Evolutionary conservation across 1,140 invertebrate species (phyloP).

Genomic region (Agrypnia vestita): DNA sequence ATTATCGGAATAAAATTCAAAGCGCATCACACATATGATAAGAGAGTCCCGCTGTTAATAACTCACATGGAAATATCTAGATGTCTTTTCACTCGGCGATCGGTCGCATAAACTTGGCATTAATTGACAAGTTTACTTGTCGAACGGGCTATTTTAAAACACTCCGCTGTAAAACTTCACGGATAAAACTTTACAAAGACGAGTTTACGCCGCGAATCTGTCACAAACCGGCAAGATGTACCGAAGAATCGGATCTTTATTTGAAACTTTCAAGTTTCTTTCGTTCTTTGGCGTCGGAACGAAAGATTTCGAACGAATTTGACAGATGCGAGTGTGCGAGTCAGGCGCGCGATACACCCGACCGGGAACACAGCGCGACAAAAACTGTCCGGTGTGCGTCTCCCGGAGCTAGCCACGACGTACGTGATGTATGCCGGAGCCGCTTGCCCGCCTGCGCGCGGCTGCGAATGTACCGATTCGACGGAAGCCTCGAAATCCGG

Average conservation of each 20-base stretch:
- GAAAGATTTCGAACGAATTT: constrained; percentile 22
- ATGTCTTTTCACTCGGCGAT: constrained; percentile 16
- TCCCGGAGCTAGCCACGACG: not conserved
- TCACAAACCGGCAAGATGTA: not conserved
- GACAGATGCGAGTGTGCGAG: not conserved
- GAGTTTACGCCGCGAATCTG: not conserved
- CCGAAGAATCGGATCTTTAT: not conserved
- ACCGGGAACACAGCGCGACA: constrained; percentile 4
- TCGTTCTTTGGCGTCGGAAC: not conserved
- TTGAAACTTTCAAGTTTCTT: constrained; percentile 14
- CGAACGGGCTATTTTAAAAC: constrained; percentile 31
- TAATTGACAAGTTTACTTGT: constrained; percentile 8
- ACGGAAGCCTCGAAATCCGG: not conserved
- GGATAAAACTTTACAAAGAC: not conserved
- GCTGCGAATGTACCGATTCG: not conserved
- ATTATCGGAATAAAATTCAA: too few relatives aligned
- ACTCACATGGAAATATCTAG: constrained; percentile 8
- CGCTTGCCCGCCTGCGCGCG: constrained; percentile 12
- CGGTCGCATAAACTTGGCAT: constrained; percentile 18
- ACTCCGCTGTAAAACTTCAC: constrained; percentile 25
- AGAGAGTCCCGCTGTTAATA: not conserved
- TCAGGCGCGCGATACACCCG: constrained; percentile 5
- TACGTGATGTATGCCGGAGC: not conserved
- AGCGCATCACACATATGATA: constrained; percentile 2
- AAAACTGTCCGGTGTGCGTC: constrained; percentile 16